Percentiles rank a stretch among this genome's conserved stretches.
These are phyloP conservation scores for Boloria euphrosyne DNA, from an alignment of 2,888 invertebrate species.

Conservation along the genomic window DNA sequence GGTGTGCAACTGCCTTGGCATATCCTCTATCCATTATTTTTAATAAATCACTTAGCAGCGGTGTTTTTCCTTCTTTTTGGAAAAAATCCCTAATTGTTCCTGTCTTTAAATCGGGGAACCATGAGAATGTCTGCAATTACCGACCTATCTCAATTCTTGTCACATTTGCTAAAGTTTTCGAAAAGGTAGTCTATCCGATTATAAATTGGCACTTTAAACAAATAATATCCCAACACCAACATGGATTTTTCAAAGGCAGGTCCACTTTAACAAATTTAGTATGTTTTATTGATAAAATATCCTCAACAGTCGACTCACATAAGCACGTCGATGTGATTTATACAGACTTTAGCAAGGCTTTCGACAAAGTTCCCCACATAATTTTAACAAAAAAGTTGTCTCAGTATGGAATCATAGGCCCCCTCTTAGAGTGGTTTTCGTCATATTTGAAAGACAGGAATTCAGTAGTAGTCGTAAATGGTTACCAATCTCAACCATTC, in stretches of 20 bases:
- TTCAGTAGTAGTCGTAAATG: conserved; percentile 29
- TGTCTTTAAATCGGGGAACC: conserved; percentile 27
- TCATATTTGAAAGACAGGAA: conserved; percentile 24
- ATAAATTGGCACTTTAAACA: conserved; percentile 22
- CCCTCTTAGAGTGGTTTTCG: conserved; percentile 27
- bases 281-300: conserved; percentile 9
- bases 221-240: conserved; percentile 21
- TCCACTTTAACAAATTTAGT: conserved; percentile 35
- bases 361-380: conserved; percentile 35
- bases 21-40: conserved; percentile 27
- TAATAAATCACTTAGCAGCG: conserved; percentile 32
- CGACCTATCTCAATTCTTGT: conserved; percentile 37
- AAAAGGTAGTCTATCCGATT: conserved; percentile 27
- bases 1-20: conserved; percentile 7
- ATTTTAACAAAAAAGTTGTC: conserved; percentile 28
- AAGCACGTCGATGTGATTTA: conserved; percentile 32
- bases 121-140: conserved; percentile 28
- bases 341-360: conserved; percentile 36
- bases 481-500: conserved; percentile 16
- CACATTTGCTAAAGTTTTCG: conserved; percentile 34
- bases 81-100: conserved; percentile 36
- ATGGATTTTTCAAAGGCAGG: conserved; percentile 29
- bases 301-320: conserved; percentile 21
- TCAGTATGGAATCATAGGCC: conserved; percentile 28
- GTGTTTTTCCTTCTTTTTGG: conserved; percentile 34